Evolutionary conservation across 2,888 invertebrate species (phyloP), one percentile per base, ranked within the genome.

Genomic region (Troides aeacus): DNA sequence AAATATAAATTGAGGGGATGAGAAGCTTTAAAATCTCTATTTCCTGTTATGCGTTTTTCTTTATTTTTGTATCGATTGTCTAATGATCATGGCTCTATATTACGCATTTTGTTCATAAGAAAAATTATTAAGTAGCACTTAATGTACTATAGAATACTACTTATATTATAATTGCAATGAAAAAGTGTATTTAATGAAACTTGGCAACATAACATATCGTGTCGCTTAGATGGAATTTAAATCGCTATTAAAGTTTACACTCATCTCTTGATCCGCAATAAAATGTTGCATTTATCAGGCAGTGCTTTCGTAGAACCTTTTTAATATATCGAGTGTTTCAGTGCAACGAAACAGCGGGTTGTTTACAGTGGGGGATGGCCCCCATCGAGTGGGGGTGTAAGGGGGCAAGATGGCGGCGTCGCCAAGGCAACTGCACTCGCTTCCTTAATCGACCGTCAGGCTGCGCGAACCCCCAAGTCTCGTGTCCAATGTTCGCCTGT

Each of bases 251-350:
- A 53, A 68, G 62, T 68, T 64, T 64, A 68, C 64, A 64, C 68
- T 68, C 68, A 68, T 68, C 70, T 67, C 81, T 81, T 77, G 80
- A 82, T 67, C 66, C 62, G 64, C 70, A 68, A 72, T 74, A 88
- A 87, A 87, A 86, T 84, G 86, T 74, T 82, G 84, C 85, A 86
- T 85, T 85, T 81, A 82, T 84, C 81, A 80, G 79, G 78, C 79
- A 83, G 81, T 84, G 84, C 84, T 83, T 84, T 83, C 79, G 81
- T 79, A 79, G 85, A 84, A 84, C 86, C 85, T 90, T 89, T 90
- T 89, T 88, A 89, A 90, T 90, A 90, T 90, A 90, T 91, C 86
- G 89, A 88, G 90, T 89, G 85, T 90, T 91, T 90, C 91, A 91
- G 90, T 92, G 92, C 92, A 92, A 83, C 88, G 85, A 90, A 90